These are phyloP conservation scores for Stratiolaelaps scimitus DNA, from an alignment of 1,140 invertebrate genomes.

Conservation along the genomic window DNA sequence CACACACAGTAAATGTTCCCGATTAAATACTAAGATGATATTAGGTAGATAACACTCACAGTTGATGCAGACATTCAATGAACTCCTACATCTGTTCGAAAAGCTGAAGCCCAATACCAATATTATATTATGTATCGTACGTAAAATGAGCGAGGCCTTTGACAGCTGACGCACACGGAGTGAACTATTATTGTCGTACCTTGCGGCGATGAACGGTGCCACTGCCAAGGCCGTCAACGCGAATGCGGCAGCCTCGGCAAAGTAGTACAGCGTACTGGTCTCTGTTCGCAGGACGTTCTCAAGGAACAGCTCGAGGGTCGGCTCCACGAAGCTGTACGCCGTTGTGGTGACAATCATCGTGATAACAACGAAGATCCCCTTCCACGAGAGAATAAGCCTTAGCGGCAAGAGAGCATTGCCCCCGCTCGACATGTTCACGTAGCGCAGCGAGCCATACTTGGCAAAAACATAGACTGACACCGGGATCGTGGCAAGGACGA, in stretches of 20 bases:
- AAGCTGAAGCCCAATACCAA: neutral
- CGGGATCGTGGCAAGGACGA: constrained; percentile 7
- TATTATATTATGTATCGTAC: too few relatives aligned
- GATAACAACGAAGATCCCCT: constrained; percentile 10
- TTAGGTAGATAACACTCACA: too few relatives aligned
- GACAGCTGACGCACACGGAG: too few relatives aligned
- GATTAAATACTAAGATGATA: too few relatives aligned
- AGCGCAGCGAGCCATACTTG: constrained; percentile 3
- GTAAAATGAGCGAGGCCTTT: too few relatives aligned
- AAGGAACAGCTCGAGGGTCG: constrained; percentile 8
- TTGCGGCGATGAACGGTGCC: constrained; percentile 20
- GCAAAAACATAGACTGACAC: neutral
- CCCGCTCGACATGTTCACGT: neutral
- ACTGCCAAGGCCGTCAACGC: neutral
- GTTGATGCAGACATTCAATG: too few relatives aligned
- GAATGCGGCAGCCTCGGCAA: neutral
- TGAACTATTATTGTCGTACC: neutral
- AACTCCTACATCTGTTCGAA: too few relatives aligned
- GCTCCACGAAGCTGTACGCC: constrained; percentile 14
- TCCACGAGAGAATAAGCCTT: neutral
- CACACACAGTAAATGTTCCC: too few relatives aligned
- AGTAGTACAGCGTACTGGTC: constrained; percentile 4
- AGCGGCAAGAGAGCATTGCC: neutral
- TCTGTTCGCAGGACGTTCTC: constrained; percentile 3
- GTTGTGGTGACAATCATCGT: constrained; percentile 10